Base-by-base conservation (phyloP, 1,140 invertebrate genomes). In the Neoseiulus cucumeris region DNA sequence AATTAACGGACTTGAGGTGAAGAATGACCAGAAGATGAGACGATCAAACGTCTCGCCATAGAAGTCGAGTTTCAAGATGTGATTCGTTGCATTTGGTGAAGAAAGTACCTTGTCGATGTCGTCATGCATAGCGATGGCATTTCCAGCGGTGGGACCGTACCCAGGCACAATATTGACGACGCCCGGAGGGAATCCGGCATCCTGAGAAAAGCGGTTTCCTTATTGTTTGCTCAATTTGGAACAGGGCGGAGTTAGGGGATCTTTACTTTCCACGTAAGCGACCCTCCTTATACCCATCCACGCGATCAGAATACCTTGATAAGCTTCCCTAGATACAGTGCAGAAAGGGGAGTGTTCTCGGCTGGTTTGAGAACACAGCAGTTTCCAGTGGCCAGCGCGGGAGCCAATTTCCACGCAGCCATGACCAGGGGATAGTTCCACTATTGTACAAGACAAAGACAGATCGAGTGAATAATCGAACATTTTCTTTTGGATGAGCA, bases 391-490 rank as follows among this genome's bases (percentile, higher is more conserved):
- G 89, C 86, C 59, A 97, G 76, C 17, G 91, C 91, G 0, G 93
- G 91, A 1, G 84, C 94, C 42, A 97, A 76, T 78, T 98, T 98
- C 93, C 92, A 97, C 1, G 89, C 82, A 73, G 87, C 83, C 92
- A 98, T 96, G 66, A 96, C 73, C 30, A 98, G 73, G 0, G 93
- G 93, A 74, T 96, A 98, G 77, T 98, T 98, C 93, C 93, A 97
- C 75, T 72, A 39, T 25, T 70, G 65, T 14, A 68, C 41, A n/a
- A n/a, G n/a, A 41, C 45, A 22, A 9, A 1, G n/a, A 51, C 28
- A 17, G 29, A 29, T 64, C 28, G 17, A 30, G n/a, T n/a, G n/a
- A n/a, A n/a, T n/a, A 64, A 33, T 20, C 29, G 39, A 65, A 7
- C n/a, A n/a, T n/a, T n/a, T n/a, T n/a, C n/a, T n/a, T n/a, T n/a